Evolutionary conservation across 2,113 vertebrate genomes (phyloP), one percentile per base, ranked within the genome.

Genomic region (Melanerpes formicivorus): DNA sequence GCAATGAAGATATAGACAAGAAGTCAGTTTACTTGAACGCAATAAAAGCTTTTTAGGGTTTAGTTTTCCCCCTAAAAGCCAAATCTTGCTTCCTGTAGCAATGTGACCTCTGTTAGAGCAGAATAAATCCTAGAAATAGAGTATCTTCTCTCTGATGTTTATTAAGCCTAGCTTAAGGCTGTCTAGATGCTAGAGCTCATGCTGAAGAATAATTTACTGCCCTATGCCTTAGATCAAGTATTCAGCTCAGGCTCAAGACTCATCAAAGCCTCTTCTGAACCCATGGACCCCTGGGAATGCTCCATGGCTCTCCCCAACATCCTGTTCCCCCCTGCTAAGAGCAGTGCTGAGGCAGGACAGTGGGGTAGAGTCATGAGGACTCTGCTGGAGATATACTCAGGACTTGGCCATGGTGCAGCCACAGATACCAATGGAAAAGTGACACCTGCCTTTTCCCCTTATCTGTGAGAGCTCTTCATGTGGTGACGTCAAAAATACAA

Each of bases 291-390:
- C 5, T 4, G 17, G 22, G 5, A 3, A 17, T 70, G 32, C 60
- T 2, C 5, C 19, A 8, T 1, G 8, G 42, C 56, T 48, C 55
- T 52, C 55, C 27, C 12, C 37, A 22, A 54, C 48, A 48, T 6
- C 21, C 59, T 48, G 17, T 40, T 18, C 3, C 56, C n/a, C 37
- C 10, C 7, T 55, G 46, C 44, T 69, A 59, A 11, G n/a, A 32
- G 15, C 54, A 5, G 14, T 2, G 8, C 40, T 3, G 32, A 10
- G 56, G 84, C 60, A 50, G 72, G 56, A 13, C 2, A 0, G 40
- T 4, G 50, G 44, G 12, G 27, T 3, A 1, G 18, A 48, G 37
- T 2, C 27, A 26, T 0, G 0, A 69, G 70, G 3, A 3, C 26
- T 23, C 27, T 18, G 4, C 80, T 50, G 40, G 56, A 65, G 30